Percentiles rank a stretch among this genome's conserved stretches.
phyloP scores from a whole-genome alignment of 2,888 invertebrate species.

The Bursaphelenchus okinawaensis region DNA sequence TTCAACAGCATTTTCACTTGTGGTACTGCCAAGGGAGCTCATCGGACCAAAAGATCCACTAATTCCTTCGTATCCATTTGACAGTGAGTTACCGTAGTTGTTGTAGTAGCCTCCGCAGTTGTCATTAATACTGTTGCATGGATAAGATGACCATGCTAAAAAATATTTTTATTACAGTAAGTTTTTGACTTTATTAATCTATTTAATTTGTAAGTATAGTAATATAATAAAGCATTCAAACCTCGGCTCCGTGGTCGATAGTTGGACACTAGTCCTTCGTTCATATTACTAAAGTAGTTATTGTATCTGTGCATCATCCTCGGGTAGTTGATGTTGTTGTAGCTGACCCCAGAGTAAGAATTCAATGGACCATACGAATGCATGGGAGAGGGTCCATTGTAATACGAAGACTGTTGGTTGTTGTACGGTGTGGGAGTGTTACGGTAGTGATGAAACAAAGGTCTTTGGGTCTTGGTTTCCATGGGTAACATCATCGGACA shows the following conservation, averaged over 20 bases:
- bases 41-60: neutral
- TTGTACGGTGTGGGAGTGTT: neutral
- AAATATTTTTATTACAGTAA: neutral
- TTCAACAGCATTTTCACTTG: neutral
- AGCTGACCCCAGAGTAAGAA: neutral
- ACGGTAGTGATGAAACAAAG: slow-evolving; percentile 4
- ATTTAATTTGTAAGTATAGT: too few relatives aligned
- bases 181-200: too few relatives aligned
- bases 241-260: neutral
- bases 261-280: neutral
- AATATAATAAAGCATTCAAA: neutral
- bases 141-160: neutral
- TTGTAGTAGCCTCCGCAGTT: neutral
- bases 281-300: slow-evolving; percentile 5
- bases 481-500: slow-evolving; percentile 52
- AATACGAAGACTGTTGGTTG: slow-evolving; percentile 1
- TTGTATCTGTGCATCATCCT: slow-evolving; percentile 7
- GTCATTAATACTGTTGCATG: neutral
- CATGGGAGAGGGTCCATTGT: neutral
- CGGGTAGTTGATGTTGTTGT: slow-evolving; percentile 7
- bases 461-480: neutral
- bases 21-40: neutral
- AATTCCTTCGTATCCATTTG: neutral
- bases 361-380: neutral
- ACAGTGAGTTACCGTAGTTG: neutral